Evolutionary conservation across 2,113 vertebrate genomes (phyloP).

Genomic region (Psittacara wagleri): DNA sequence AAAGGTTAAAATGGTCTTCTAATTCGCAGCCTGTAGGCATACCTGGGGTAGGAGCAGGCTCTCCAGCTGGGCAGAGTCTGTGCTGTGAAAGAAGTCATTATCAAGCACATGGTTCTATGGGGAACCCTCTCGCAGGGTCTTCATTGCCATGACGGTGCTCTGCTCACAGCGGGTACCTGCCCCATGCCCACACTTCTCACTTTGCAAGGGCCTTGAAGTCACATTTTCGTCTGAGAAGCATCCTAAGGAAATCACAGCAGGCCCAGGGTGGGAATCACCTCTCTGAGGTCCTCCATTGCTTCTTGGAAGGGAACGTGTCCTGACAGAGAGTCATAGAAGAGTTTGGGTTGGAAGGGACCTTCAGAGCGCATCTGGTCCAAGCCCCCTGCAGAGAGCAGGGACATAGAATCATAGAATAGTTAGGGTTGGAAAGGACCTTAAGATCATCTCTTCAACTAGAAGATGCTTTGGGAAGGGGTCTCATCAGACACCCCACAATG

Average conservation of each 20-base stretch:
- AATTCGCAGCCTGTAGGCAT: not conserved
- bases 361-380: not conserved
- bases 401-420: too few species aligned
- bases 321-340: not conserved
- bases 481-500: accelerated
- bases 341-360: not conserved
- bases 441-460: not conserved
- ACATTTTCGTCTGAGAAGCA: not conserved
- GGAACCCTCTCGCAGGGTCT: not conserved
- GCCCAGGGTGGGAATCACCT: not conserved
- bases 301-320: not conserved
- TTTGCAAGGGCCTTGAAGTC: not conserved
- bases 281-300: not conserved
- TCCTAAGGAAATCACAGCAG: not conserved
- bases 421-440: too few species aligned
- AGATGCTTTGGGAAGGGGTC: not conserved
- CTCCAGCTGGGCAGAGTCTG: not conserved
- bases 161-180: accelerated
- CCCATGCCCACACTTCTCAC: accelerated
- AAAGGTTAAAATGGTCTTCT: not conserved
- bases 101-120: not conserved
- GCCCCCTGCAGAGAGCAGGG: not conserved
- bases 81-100: not conserved
- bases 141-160: accelerated
- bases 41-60: not conserved